Evolutionary conservation across 1,140 invertebrate species (phyloP).

Genomic region (Yoshiicerus persimilis): DNA sequence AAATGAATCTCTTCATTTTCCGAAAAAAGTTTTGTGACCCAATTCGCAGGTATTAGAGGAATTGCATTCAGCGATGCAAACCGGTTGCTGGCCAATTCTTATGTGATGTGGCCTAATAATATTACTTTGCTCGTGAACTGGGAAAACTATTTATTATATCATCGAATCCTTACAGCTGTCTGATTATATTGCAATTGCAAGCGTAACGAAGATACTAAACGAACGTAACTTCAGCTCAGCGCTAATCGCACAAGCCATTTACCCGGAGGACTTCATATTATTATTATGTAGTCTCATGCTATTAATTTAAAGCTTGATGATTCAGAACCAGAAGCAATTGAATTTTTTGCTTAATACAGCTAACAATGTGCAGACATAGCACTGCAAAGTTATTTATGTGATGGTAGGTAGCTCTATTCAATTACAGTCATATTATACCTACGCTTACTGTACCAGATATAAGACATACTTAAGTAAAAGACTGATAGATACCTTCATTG

Average conservation of each 20-base stretch:
- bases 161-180: no score
- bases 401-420: neutral
- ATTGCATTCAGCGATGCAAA: neutral
- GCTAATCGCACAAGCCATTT: neutral
- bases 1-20: no score
- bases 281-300: neutral
- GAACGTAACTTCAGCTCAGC: no score
- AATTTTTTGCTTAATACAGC: neutral
- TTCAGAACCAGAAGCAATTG: neutral
- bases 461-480: neutral
- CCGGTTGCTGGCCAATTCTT: neutral
- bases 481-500: neutral
- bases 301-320: neutral
- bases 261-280: neutral
- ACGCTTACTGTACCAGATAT: neutral
- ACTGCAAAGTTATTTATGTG: neutral
- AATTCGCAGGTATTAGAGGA: neutral
- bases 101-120: neutral
- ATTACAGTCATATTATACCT: neutral
- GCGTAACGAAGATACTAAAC: neutral
- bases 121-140: neutral
- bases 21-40: neutral
- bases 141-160: no score
- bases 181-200: no score
- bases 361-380: neutral